A percentile compares a stretch with the other conserved stretches of the same genome.
These are phyloP conservation scores for Umimayanthus chanpuru DNA, from an alignment of 92 coral and sea anemone genomes.

Conservation along the genomic window DNA sequence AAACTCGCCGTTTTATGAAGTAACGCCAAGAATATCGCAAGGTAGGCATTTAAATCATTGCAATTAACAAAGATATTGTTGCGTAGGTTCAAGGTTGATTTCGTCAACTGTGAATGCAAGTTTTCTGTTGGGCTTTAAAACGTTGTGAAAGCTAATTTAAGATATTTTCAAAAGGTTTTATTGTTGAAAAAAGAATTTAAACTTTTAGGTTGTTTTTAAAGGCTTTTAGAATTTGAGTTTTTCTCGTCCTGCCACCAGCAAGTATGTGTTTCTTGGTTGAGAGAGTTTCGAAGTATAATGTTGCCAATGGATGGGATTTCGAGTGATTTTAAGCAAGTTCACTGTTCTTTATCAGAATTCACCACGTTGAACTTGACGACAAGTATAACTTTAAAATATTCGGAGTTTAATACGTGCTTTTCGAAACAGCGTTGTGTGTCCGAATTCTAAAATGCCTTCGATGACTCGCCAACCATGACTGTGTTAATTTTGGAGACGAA, in stretches of 20 bases:
- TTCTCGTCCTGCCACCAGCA: not conserved
- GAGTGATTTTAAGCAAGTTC: not conserved
- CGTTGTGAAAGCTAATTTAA: no score
- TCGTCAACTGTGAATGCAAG: not conserved
- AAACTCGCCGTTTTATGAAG: slow-evolving; percentile 89
- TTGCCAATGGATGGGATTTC: not conserved
- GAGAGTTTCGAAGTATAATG: not conserved
- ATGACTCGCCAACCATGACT: no score
- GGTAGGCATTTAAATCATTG: slow-evolving; percentile 60
- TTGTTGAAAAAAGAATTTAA: not conserved
- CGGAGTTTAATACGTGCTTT: not conserved
- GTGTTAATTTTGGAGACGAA: no score
- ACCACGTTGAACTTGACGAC: not conserved
- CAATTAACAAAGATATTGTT: slow-evolving; percentile 4
- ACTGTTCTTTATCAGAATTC: not conserved
- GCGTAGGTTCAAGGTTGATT: slow-evolving; percentile 41
- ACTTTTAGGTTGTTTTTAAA: no score
- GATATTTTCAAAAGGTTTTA: not conserved
- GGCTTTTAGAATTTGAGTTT: not conserved
- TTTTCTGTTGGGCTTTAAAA: not conserved
- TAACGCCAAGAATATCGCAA: slow-evolving; percentile 89
- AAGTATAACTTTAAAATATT: no score
- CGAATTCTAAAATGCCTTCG: no score
- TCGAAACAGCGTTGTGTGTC: no score
- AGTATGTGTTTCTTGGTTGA: not conserved